These are phyloP conservation scores for Drosophila dives DNA, from an alignment of 2,888 invertebrate genomes.

Conservation along the genomic window DNA sequence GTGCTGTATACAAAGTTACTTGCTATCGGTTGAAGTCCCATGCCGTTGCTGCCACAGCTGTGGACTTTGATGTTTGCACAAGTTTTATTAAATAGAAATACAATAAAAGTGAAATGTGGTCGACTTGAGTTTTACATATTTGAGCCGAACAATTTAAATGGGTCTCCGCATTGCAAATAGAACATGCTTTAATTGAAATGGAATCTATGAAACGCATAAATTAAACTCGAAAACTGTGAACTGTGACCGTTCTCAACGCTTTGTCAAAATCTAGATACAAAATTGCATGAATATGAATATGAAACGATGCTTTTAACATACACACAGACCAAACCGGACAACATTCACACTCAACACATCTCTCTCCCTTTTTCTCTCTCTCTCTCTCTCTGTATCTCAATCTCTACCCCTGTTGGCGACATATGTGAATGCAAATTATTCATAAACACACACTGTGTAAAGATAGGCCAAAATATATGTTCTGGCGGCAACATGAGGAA, in stretches of 20 bases:
- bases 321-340: constrained; percentile 12
- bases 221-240: constrained; percentile 33
- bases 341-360: constrained; percentile 15
- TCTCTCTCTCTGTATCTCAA: not conserved
- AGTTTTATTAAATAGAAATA: constrained; percentile 31
- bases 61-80: constrained; percentile 36
- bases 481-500: constrained; percentile 19
- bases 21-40: constrained; percentile 14
- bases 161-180: constrained; percentile 11
- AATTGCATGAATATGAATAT: constrained; percentile 61
- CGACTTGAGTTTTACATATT: constrained; percentile 1
- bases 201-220: constrained; percentile 68
- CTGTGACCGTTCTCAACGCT: constrained; percentile 48
- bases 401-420: not conserved
- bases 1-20: constrained; percentile 4
- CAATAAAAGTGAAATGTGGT: constrained; percentile 30
- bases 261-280: constrained; percentile 44
- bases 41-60: constrained; percentile 25
- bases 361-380: not conserved
- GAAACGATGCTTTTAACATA: constrained; percentile 36
- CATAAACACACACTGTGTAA: constrained; percentile 3
- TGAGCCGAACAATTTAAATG: constrained; percentile 9
- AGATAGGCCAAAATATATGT: constrained; percentile 15
- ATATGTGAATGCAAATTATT: constrained; percentile 27
- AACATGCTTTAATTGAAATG: constrained; percentile 54